Evolutionary conservation across 2,113 vertebrate genomes (phyloP).

Genomic region (Esox niger): DNA sequence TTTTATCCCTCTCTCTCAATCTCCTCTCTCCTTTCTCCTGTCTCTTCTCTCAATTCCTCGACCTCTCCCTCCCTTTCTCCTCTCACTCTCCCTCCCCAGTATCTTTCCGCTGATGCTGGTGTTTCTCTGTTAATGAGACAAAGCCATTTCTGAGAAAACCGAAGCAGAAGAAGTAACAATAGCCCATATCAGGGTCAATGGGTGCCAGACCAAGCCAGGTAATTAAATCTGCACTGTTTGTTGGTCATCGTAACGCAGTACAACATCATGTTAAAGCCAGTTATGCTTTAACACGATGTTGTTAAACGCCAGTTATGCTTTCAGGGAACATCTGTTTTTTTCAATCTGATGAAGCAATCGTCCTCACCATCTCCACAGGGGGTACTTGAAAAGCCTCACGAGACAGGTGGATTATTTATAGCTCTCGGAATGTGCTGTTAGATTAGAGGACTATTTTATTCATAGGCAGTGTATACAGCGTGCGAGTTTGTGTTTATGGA

Average conservation of each 20-base stretch:
- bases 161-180: not conserved
- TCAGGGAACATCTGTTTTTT: not conserved
- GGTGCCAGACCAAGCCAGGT: not conserved
- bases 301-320: not conserved
- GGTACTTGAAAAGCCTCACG: too few relatives aligned
- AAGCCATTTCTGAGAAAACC: not conserved
- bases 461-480: too few relatives aligned
- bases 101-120: not conserved
- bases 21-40: too few relatives aligned
- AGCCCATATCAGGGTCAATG: slow-evolving; percentile 6
- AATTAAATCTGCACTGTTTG: slow-evolving; percentile 18
- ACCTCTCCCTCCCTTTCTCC: too few relatives aligned
- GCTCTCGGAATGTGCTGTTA: not conserved
- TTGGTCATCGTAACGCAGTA: slow-evolving; percentile 34
- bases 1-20: too few relatives aligned
- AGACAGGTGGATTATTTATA: slow-evolving; percentile 19
- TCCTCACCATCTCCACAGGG: too few relatives aligned
- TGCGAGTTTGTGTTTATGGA: too few relatives aligned
- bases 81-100: too few relatives aligned
- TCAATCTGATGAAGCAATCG: slow-evolving; percentile 4
- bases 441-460: not conserved
- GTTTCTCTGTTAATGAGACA: not conserved
- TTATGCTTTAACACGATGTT: not conserved
- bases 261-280: slow-evolving; percentile 16
- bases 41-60: too few relatives aligned